These are phyloP conservation scores for Drosophila funebris DNA, from an alignment of 1,140 invertebrate species.

Conservation along the genomic window DNA sequence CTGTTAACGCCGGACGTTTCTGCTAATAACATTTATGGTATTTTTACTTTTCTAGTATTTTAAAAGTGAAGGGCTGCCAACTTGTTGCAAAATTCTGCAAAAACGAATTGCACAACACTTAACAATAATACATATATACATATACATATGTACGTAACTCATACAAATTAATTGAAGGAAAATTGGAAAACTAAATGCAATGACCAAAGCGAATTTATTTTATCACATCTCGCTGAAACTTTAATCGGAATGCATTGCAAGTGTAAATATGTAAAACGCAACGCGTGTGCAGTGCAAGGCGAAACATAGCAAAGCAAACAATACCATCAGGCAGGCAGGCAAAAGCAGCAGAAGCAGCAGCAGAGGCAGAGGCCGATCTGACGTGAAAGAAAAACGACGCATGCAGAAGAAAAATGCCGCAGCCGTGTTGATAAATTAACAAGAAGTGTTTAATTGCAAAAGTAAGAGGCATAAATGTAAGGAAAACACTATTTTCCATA, in stretches of 20 bases:
- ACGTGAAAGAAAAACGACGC: conserved; percentile 50
- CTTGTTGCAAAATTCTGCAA: conserved; percentile 24
- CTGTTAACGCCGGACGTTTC: conserved; percentile 5
- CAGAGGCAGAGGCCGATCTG: conserved; percentile 33
- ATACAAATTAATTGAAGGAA: conserved; percentile 68
- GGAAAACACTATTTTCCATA: conserved; percentile 34
- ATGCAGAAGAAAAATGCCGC: conserved; percentile 48
- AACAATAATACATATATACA: conserved; percentile 34
- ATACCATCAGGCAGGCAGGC: conserved; percentile 50
- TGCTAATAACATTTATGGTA: conserved; percentile 2
- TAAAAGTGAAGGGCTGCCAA: conserved; percentile 25
- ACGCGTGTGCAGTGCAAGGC: conserved; percentile 63
- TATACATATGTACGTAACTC: conserved; percentile 50
- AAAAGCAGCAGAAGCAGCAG: conserved; percentile 38
- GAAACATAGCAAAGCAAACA: conserved; percentile 60
- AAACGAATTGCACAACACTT: conserved; percentile 40
- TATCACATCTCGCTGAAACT: conserved; percentile 12
- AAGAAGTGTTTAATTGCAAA: conserved; percentile 62
- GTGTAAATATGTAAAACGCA: conserved; percentile 49
- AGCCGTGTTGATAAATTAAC: conserved; percentile 59
- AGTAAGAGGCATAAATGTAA: conserved; percentile 53
- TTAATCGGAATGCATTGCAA: conserved; percentile 42
- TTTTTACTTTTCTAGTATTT: conserved; percentile 16
- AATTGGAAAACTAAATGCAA: conserved; percentile 49
- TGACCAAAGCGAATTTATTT: conserved; percentile 20